phyloP scores from a whole-genome alignment of 92 coral and sea anemone species.

The Porites divaricata region DNA sequence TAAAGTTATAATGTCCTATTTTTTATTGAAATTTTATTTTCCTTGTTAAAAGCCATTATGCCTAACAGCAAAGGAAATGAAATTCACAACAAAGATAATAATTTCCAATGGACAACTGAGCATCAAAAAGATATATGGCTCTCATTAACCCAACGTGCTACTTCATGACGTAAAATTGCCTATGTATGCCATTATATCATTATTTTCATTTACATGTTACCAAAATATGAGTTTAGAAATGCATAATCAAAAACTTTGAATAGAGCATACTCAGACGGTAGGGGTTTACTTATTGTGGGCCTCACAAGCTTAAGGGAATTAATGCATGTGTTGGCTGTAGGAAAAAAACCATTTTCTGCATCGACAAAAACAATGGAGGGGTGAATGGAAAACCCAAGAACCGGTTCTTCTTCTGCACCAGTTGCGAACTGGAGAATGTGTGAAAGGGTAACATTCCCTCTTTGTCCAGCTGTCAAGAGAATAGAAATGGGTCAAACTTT shows the following conservation, averaged over 20 bases:
- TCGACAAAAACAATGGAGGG: no score
- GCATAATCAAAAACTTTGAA: constrained; percentile 62
- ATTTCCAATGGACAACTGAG: constrained; percentile 11
- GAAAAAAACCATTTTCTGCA: no score
- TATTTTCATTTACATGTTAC: constrained; percentile 34
- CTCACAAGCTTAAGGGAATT: no score
- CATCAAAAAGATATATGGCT: no score
- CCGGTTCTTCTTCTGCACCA: constrained; percentile 78
- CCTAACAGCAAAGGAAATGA: constrained; percentile 13
- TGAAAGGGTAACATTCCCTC: constrained; percentile 54
- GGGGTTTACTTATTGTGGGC: no score
- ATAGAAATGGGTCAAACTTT: constrained; percentile 16
- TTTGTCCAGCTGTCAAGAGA: constrained; percentile 69
- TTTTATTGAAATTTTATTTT: no score
- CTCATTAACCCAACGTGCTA: no score
- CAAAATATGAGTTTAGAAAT: constrained; percentile 64
- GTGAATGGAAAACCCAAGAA: constrained; percentile 70
- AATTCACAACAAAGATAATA: constrained; percentile 15
- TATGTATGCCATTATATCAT: no score
- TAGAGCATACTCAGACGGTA: no score
- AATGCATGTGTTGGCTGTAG: no score
- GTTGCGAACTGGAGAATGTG: constrained; percentile 72
- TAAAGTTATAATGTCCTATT: no score
- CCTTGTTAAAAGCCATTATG: constrained; percentile 26
- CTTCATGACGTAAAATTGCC: no score